Evolutionary conservation across 2,113 vertebrate genomes (phyloP).

Genomic region (Syngnathus typhle): DNA sequence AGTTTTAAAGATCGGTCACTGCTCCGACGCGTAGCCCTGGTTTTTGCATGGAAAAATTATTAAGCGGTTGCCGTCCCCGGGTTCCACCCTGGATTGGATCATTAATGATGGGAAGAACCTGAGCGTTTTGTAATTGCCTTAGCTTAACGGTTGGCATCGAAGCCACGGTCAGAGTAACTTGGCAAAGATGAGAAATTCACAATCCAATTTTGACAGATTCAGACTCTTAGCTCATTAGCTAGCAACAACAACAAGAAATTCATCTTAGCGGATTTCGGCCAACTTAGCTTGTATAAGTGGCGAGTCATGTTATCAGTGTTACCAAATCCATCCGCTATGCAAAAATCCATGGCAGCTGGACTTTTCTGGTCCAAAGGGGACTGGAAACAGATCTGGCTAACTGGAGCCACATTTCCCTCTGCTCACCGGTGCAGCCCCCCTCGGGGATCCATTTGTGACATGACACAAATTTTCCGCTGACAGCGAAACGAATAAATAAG

Average conservation of each 20-base stretch:
- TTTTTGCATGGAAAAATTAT: constrained; percentile 56
- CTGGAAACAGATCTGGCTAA: constrained; percentile 43
- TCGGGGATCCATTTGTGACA: constrained; percentile 31
- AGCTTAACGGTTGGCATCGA: constrained; percentile 52
- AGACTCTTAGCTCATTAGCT: background rate
- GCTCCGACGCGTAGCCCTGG: constrained; percentile 51
- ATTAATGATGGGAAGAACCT: constrained; percentile 59
- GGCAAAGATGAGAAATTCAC: constrained; percentile 28
- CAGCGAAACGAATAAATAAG: constrained; percentile 59
- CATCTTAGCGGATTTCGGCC: constrained; percentile 31
- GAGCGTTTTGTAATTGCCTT: constrained; percentile 60
- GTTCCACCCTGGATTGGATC: constrained; percentile 62
- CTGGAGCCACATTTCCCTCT: constrained; percentile 52
- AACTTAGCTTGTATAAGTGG: constrained; percentile 54
- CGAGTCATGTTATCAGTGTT: constrained; percentile 57
- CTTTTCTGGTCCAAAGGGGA: constrained; percentile 1
- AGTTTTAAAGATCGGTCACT: constrained; percentile 41
- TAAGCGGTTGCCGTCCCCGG: constrained; percentile 36
- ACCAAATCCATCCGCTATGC: constrained; percentile 29
- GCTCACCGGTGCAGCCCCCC: constrained; percentile 9
- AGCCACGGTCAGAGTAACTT: constrained; percentile 65
- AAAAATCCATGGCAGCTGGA: constrained; percentile 14
- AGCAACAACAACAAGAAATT: background rate
- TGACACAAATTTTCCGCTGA: constrained; percentile 63
- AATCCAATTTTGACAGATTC: background rate